Evolutionary conservation across 2,888 invertebrate species (phyloP).

Genomic region (Dasysyrphus albostriatus): DNA sequence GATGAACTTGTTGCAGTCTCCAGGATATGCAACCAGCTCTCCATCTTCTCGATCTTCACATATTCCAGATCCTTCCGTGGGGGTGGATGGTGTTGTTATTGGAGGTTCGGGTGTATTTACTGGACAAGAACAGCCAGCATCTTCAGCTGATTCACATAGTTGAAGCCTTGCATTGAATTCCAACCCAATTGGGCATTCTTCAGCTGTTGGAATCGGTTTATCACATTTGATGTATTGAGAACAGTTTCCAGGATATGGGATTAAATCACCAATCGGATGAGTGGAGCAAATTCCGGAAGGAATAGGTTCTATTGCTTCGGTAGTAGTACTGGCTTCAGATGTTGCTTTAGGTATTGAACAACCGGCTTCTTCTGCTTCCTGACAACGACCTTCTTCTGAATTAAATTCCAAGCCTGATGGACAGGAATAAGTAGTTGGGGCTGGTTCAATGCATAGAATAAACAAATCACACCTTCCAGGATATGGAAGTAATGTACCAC

Average conservation of each 20-base stretch:
- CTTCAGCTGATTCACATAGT: conserved; percentile 77
- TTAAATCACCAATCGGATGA: conserved; percentile 68
- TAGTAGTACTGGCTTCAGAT: conserved; percentile 6
- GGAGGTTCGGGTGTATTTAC: conserved; percentile 6
- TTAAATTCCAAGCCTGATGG: conserved; percentile 85
- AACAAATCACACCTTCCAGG: conserved; percentile 79
- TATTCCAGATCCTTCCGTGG: conserved; percentile 64
- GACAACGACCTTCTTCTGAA: conserved; percentile 76
- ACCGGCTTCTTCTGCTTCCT: conserved; percentile 77
- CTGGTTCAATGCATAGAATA: conserved; percentile 78
- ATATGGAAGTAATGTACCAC: conserved; percentile 77
- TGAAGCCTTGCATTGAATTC: conserved; percentile 81
- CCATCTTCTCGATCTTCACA: conserved; percentile 65
- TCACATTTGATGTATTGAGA: conserved; percentile 78
- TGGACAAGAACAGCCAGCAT: conserved; percentile 81
- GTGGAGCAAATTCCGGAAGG: conserved; percentile 75
- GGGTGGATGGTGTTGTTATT: conserved; percentile 47
- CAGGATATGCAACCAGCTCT: conserved; percentile 73
- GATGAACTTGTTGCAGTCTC: conserved; percentile 77
- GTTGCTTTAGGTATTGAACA: conserved; percentile 80
- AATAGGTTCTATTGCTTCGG: background rate
- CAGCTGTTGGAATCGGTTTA: background rate
- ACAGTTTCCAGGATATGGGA: conserved; percentile 79
- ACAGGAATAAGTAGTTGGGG: conserved; percentile 85
- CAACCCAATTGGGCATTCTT: conserved; percentile 85